A percentile compares a stretch with the other conserved stretches of the same genome.
Evolutionary conservation across 2,888 invertebrate genomes (phyloP).

Genomic region (Prostheceraeus crozeri): DNA sequence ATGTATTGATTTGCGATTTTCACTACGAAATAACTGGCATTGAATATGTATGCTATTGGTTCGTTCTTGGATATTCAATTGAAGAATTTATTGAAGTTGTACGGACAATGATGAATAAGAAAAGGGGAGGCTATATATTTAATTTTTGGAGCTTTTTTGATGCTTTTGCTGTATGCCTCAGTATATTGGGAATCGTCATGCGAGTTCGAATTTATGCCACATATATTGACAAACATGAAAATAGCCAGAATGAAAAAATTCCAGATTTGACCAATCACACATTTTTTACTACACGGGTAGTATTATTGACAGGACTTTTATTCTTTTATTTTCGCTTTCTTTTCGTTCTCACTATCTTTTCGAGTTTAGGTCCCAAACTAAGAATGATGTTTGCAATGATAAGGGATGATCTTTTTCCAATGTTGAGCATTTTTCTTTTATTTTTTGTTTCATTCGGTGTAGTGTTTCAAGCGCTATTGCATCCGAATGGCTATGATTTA

Average conservation of each 20-base stretch:
- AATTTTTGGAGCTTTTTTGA: conserved; percentile 30
- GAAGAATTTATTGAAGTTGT: conserved; percentile 29
- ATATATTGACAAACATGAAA: too few relatives aligned
- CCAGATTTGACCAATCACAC: too few relatives aligned
- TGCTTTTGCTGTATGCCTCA: conserved; percentile 12
- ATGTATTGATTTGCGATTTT: conserved; percentile 30
- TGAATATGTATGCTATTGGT: conserved; percentile 27
- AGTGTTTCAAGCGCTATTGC: conserved; percentile 29
- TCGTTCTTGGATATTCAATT: conserved; percentile 31
- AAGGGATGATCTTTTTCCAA: conserved; percentile 34
- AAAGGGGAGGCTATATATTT: not conserved
- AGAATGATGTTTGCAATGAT: conserved; percentile 39
- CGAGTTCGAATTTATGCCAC: too few relatives aligned
- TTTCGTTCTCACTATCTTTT: conserved; percentile 20
- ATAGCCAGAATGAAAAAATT: too few relatives aligned
- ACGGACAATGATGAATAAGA: not conserved
- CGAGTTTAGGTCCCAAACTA: conserved; percentile 35
- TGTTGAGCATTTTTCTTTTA: conserved; percentile 31
- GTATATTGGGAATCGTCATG: too few relatives aligned
- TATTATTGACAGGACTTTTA: conserved; percentile 24
- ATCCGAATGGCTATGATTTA: conserved; percentile 33
- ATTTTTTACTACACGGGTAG: conserved; percentile 5
- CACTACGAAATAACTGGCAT: not conserved
- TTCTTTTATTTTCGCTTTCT: conserved; percentile 30
- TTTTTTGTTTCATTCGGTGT: conserved; percentile 38